These are phyloP conservation scores for Bombus breviceps DNA, from an alignment of 1,140 invertebrate species.

Conservation along the genomic window DNA sequence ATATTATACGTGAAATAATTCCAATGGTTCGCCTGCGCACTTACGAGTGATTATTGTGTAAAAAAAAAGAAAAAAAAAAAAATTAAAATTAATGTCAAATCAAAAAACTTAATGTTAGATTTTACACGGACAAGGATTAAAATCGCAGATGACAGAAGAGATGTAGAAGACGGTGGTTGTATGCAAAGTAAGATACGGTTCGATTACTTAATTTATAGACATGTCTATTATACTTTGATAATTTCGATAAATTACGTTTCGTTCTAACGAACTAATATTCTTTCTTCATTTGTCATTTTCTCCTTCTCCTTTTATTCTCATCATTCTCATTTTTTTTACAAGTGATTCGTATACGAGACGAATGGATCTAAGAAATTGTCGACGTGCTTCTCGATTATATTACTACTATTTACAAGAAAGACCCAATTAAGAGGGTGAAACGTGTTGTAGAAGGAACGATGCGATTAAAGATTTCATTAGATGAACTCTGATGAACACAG, in stretches of 20 bases:
- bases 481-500: conserved; percentile 49
- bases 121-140: not conserved
- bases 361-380: conserved; percentile 26
- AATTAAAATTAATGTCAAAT: not conserved
- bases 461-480: conserved; percentile 31
- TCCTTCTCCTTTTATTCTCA: not conserved
- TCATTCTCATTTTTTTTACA: conserved; percentile 34
- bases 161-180: not conserved
- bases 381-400: conserved; percentile 22
- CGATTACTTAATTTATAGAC: conserved; percentile 7
- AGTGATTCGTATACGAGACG: conserved; percentile 57
- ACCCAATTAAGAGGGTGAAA: not conserved
- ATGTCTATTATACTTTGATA: not conserved
- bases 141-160: not conserved
- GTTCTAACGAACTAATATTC: not conserved
- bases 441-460: conserved; percentile 36
- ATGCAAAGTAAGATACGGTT: conserved; percentile 24
- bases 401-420: conserved; percentile 49
- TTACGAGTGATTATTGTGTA: not conserved
- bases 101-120: not conserved
- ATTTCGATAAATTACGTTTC: not conserved
- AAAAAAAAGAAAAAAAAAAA: not conserved
- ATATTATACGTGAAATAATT: not conserved
- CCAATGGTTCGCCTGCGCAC: not conserved
- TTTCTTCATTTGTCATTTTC: not conserved